phyloP scores from a whole-genome alignment of 2,113 vertebrate genomes.

The Scomber japonicus region DNA sequence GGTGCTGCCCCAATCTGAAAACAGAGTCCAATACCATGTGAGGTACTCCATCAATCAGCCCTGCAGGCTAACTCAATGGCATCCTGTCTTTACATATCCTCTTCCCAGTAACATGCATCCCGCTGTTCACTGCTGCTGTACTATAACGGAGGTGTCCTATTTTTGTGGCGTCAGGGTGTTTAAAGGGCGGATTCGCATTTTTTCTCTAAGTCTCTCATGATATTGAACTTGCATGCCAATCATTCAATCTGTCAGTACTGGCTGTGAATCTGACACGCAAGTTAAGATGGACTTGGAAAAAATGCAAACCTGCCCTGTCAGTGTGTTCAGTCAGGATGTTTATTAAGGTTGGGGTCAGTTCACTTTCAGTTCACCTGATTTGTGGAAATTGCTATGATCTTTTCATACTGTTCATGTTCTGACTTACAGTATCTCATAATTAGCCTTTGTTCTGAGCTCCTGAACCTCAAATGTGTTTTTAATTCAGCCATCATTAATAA shows the following conservation, averaged over 20 bases:
- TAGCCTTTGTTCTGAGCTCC: too few relatives aligned
- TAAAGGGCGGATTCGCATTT: constrained; percentile 4
- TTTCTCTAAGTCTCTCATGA: constrained; percentile 18
- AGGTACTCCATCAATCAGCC: constrained; percentile 59
- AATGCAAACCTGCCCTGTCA: constrained; percentile 5
- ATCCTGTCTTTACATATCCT: constrained; percentile 8
- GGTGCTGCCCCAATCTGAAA: constrained; percentile 64
- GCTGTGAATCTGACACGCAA: background rate
- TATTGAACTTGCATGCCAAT: constrained; percentile 3
- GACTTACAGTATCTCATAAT: too few relatives aligned
- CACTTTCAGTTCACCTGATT: constrained; percentile 37
- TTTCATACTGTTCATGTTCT: too few relatives aligned
- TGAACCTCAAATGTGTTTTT: too few relatives aligned
- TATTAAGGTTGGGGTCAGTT: constrained; percentile 41
- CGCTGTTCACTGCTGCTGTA: constrained; percentile 6
- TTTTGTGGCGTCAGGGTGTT: constrained; percentile 2
- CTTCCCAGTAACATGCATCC: constrained; percentile 49
- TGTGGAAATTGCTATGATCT: too few relatives aligned
- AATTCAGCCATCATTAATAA: too few relatives aligned
- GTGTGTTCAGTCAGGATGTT: constrained; percentile 13
- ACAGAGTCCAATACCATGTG: constrained; percentile 48
- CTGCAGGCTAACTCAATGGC: constrained; percentile 22
- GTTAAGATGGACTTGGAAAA: constrained; percentile 18
- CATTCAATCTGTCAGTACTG: background rate
- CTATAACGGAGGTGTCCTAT: constrained; percentile 5